These are phyloP conservation scores for Sprattus sprattus DNA, from an alignment of 2,113 vertebrate species.

Conservation along the genomic window DNA sequence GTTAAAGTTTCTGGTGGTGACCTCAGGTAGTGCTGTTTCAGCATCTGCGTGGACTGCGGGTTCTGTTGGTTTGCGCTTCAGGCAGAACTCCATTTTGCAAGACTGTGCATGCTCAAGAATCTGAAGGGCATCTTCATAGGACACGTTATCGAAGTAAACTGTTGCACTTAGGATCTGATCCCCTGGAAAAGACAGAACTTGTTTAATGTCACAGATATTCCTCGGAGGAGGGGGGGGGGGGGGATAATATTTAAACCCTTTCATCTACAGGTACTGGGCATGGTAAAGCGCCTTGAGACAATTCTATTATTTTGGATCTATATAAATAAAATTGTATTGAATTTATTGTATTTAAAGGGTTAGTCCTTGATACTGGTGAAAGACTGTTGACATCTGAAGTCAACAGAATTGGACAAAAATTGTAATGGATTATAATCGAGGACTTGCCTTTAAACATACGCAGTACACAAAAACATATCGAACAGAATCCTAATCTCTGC, in stretches of 20 bases:
- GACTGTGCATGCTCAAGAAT: constrained; percentile 92
- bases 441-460: too few species aligned
- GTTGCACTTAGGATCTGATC: constrained; percentile 94
- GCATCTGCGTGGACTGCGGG: constrained; percentile 61
- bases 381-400: too few species aligned
- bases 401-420: too few species aligned
- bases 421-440: too few species aligned
- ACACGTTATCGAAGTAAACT: constrained; percentile 90
- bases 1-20: constrained; percentile 60
- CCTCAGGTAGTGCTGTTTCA: constrained; percentile 54
- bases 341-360: too few species aligned
- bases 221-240: too few species aligned
- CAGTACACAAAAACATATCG: background rate
- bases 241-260: too few species aligned
- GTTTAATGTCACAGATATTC: background rate
- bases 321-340: too few species aligned
- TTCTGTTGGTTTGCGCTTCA: constrained; percentile 77
- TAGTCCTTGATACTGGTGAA: too few species aligned
- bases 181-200: constrained; percentile 67
- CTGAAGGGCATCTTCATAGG: constrained; percentile 92
- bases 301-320: too few species aligned
- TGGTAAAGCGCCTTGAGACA: too few species aligned
- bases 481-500: background rate
- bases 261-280: too few species aligned
- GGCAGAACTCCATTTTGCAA: constrained; percentile 86